Evolutionary conservation across 2,888 invertebrate species (phyloP).

Genomic region (Aproaerema taeniolella): DNA sequence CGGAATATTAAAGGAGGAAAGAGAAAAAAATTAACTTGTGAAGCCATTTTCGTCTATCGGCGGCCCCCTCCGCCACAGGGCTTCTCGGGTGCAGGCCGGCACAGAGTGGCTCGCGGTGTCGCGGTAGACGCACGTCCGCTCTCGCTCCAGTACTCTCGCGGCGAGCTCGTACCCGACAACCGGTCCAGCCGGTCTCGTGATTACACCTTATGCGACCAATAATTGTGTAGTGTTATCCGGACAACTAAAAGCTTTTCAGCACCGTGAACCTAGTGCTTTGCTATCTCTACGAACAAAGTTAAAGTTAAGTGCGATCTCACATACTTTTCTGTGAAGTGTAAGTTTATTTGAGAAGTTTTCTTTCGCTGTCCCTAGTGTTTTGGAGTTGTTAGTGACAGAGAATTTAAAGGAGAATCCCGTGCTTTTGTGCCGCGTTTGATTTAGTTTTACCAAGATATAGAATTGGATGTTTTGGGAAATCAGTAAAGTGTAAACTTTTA

Average conservation of each 20-base stretch:
- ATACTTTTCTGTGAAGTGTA: constrained; percentile 53
- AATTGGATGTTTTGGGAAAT: constrained; percentile 31
- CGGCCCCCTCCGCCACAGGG: constrained; percentile 62
- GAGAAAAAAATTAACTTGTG: constrained; percentile 78
- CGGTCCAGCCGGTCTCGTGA: constrained; percentile 47
- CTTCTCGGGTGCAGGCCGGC: constrained; percentile 41
- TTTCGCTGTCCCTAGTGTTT: constrained; percentile 31
- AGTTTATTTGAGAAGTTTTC: constrained; percentile 45
- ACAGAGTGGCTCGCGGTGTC: constrained; percentile 63
- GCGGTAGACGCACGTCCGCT: constrained; percentile 44
- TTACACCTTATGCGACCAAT: constrained; percentile 51
- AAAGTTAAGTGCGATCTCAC: constrained; percentile 29
- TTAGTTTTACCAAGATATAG: constrained; percentile 37
- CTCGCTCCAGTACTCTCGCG: constrained; percentile 16
- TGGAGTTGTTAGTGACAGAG: constrained; percentile 40
- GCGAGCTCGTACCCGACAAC: constrained; percentile 30
- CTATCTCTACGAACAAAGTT: constrained; percentile 20
- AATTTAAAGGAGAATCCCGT: constrained; percentile 28
- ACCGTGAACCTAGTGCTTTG: constrained; percentile 29
- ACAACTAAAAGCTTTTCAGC: constrained; percentile 35
- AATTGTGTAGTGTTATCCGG: constrained; percentile 56
- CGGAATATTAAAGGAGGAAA: constrained; percentile 78
- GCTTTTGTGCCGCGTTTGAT: constrained; percentile 36
- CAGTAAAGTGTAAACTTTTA: constrained; percentile 41
- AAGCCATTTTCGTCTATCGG: constrained; percentile 77